These are phyloP conservation scores for Pseudochirops cupreus DNA, from an alignment of 2,797 vertebrate species.

Conservation along the genomic window DNA sequence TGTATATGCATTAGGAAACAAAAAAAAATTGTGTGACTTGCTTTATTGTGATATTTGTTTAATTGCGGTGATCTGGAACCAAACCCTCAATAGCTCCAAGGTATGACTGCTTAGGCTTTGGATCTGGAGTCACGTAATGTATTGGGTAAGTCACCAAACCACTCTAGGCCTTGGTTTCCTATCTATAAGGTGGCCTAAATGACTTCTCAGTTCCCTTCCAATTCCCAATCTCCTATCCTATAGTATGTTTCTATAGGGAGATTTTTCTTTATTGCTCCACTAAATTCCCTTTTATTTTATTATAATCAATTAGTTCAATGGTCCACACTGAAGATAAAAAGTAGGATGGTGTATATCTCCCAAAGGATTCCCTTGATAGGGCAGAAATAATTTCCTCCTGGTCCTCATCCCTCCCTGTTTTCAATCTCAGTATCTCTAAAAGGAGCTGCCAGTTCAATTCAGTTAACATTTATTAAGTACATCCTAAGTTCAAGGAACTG, in stretches of 20 bases:
- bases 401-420: background rate
- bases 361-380: background rate
- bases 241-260: background rate
- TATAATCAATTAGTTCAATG: conserved; percentile 27
- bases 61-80: background rate
- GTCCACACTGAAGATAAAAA: background rate
- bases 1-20: background rate
- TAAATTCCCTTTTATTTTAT: conserved; percentile 10
- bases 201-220: background rate
- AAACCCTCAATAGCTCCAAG: background rate
- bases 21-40: background rate
- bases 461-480: background rate
- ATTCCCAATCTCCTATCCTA: background rate
- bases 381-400: background rate
- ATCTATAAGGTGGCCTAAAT: background rate
- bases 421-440: background rate
- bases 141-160: background rate
- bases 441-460: background rate
- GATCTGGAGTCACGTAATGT: background rate
- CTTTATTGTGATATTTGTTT: background rate
- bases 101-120: background rate
- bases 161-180: background rate
- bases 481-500: background rate
- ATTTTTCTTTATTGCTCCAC: conserved; percentile 7
- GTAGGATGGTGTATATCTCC: background rate